Conservation (phyloP, 2,797 vertebrate species). For the Anabas testudineus region DNA sequence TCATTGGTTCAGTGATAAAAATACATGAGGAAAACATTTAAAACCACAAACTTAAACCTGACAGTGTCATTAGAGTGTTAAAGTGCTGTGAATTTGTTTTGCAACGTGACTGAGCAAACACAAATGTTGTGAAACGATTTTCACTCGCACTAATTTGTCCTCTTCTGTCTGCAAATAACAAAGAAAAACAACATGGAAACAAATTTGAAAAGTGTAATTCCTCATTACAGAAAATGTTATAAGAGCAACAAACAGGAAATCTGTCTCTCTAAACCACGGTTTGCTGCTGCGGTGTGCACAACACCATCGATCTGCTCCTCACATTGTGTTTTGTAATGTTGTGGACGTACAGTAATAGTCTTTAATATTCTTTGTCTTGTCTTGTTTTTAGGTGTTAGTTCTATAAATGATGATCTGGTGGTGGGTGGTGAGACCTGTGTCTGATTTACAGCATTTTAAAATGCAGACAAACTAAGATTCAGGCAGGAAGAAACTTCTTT, state of each 20-base stretch:
- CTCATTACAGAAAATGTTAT: slow-evolving; percentile 6
- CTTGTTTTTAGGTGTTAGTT: too few relatives aligned
- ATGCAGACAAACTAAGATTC: too few relatives aligned
- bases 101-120: background rate
- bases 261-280: background rate
- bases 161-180: slow-evolving; percentile 11
- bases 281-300: too few relatives aligned
- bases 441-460: too few relatives aligned
- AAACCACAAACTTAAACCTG: slow-evolving; percentile 7
- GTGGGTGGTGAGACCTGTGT: too few relatives aligned
- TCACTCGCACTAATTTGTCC: slow-evolving; percentile 16
- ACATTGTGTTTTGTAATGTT: too few relatives aligned
- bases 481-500: too few relatives aligned
- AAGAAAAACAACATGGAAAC: slow-evolving; percentile 14
- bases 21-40: slow-evolving; percentile 14
- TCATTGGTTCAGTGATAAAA: slow-evolving; percentile 16
- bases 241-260: background rate
- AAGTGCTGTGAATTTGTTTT: slow-evolving; percentile 28
- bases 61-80: slow-evolving; percentile 5
- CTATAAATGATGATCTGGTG: too few relatives aligned
- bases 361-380: too few relatives aligned
- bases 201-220: background rate
- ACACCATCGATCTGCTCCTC: too few relatives aligned
- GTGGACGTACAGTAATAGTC: too few relatives aligned
- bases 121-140: slow-evolving; percentile 33